Evolutionary conservation across 2,113 vertebrate genomes (phyloP).

Genomic region (Dinomys branickii): DNA sequence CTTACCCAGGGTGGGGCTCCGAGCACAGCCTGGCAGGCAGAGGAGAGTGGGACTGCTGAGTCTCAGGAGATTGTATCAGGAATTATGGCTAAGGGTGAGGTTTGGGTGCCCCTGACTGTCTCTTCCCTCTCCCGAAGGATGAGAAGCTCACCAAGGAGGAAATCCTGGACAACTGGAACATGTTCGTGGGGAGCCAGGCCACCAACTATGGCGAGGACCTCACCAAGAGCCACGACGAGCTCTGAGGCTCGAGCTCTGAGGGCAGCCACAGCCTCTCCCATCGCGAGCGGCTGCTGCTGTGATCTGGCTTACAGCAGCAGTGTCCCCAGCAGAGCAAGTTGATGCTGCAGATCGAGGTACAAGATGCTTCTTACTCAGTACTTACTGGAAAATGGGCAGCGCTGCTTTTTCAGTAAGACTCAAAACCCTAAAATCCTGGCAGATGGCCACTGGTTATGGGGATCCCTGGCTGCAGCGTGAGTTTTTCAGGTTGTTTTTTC

Average conservation of each 20-base stretch:
- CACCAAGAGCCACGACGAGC: slow-evolving; percentile 95
- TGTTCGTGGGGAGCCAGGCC: slow-evolving; percentile 99
- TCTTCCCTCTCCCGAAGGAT: slow-evolving; percentile 87
- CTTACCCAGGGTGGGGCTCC: background rate
- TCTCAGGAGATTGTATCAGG: no score
- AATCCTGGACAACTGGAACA: slow-evolving; percentile 98
- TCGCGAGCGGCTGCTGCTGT: slow-evolving; percentile 48
- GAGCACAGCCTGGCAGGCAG: background rate
- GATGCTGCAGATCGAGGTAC: slow-evolving; percentile 75
- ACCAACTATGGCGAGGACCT: slow-evolving; percentile 99
- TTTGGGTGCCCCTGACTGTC: background rate
- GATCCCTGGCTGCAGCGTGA: background rate
- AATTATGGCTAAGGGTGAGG: background rate
- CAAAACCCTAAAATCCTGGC: slow-evolving; percentile 48
- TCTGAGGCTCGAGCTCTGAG: slow-evolving; percentile 68
- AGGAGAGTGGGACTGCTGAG: background rate
- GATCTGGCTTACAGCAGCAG: slow-evolving; percentile 67
- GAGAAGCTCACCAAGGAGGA: slow-evolving; percentile 96
- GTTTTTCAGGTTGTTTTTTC: background rate
- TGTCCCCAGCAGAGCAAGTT: slow-evolving; percentile 70
- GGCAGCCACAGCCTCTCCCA: background rate
- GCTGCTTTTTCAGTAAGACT: slow-evolving; percentile 58
- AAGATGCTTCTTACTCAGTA: slow-evolving; percentile 69
- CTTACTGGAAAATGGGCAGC: slow-evolving; percentile 67
- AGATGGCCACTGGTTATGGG: slow-evolving; percentile 19